Evolutionary conservation across 2,113 vertebrate genomes (phyloP), one percentile per base, ranked within the genome.

Genomic region (Zingel zingel): DNA sequence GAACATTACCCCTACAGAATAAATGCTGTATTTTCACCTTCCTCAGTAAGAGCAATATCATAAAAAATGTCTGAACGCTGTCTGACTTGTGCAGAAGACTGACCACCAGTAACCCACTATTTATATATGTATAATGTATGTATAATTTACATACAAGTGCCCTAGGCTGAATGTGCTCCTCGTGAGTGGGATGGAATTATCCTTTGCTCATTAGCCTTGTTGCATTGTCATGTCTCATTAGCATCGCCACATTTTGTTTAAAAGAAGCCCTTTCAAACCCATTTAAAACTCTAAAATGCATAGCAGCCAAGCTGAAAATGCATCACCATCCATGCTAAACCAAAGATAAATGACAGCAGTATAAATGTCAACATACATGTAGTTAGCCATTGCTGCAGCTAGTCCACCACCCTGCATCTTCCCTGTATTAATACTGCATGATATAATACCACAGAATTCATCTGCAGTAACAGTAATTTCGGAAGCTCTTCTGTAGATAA

Each of bases 401-500:
- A 27, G 51, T 47, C 15, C 57, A 51, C 77, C 3, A 43, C 39
- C 10, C 58, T 71, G 53, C 45, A 59, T 73, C 54, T 9, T 9
- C 21, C 19, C 10, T 51, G 51, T 69, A 30, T 43, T 36, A 36
- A 39, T 39, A 10, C 64, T 25, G 78, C 73, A 74, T 61, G 57
- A 25, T 56, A 73, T 56, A 66, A 73, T 56, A 62, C 11, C 48
- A 36, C 18, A 61, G 12, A 72, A 39, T 57, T 43, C 25, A 68
- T 81, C 68, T 62, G 84, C 73, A 86, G 67, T 25, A 36, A n/a
- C 13, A 70, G 61, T 66, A 33, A 78, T 80, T 84, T 71, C 6
- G 45, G 71, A 47, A 50, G 71, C 63, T 56, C 23, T 0, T 50
- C 65, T 76, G 27, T 3, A 14, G 58, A 79, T 62, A 56, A 56